Evolutionary conservation across 30 jellyfish, hydroid and myxozoan genomes (phyloP).

Genomic region (Calvadosia cruxmelitensis): DNA sequence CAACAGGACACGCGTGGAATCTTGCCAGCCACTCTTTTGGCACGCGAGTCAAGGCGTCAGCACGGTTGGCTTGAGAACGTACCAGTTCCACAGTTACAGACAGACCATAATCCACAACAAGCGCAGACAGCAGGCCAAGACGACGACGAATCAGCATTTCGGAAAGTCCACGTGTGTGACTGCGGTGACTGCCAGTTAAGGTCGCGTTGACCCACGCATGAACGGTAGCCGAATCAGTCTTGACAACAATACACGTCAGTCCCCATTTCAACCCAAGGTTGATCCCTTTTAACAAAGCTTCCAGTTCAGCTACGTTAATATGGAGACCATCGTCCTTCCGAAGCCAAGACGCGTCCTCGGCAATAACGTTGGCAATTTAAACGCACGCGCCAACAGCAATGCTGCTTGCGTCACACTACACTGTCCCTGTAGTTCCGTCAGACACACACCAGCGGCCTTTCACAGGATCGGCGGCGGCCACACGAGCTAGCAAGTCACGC

Average conservation of each 20-base stretch:
- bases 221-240: slow-evolving; percentile 2
- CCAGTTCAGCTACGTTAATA: slow-evolving; percentile 10
- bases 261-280: slow-evolving; percentile 10
- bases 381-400: no score
- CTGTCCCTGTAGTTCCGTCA: no score
- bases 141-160: slow-evolving; percentile 16
- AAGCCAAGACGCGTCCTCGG: slow-evolving; percentile 2
- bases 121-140: slow-evolving; percentile 5
- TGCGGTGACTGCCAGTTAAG: no score
- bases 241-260: background rate
- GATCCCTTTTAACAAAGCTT: slow-evolving; percentile 1
- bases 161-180: slow-evolving; percentile 2
- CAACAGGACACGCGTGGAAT: no score
- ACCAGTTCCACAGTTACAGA: slow-evolving; percentile 6
- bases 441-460: no score
- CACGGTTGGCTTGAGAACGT: slow-evolving; percentile 14
- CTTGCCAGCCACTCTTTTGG: no score
- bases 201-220: no score
- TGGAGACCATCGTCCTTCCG: slow-evolving; percentile 2
- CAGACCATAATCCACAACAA: slow-evolving; percentile 12
- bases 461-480: slow-evolving; percentile 7
- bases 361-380: no score
- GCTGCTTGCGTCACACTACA: no score
- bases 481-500: background rate
- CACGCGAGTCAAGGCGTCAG: slow-evolving; percentile 14